Evolutionary conservation across 2,888 invertebrate genomes (phyloP).

Genomic region (Drosophila niveifrons): DNA sequence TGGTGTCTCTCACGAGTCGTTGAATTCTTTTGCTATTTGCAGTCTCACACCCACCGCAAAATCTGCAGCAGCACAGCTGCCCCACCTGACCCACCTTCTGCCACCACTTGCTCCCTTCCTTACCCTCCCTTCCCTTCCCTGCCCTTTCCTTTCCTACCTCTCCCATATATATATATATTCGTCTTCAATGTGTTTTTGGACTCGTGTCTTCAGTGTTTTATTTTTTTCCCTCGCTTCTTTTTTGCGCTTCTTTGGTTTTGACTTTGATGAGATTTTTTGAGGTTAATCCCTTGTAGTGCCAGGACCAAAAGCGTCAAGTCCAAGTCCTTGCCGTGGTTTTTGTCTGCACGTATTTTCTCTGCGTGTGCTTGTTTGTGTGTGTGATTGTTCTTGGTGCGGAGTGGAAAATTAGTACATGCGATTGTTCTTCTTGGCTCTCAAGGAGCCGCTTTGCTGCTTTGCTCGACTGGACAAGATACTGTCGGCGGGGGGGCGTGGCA

Average conservation of each 20-base stretch:
- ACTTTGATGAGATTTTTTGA: constrained; percentile 82
- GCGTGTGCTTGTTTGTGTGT: constrained; percentile 23
- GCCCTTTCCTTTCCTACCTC: background rate
- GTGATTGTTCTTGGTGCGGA: constrained; percentile 75
- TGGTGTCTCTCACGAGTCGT: constrained; percentile 64
- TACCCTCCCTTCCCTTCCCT: background rate
- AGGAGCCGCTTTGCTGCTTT: constrained; percentile 10
- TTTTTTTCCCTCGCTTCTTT: constrained; percentile 15
- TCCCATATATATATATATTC: background rate
- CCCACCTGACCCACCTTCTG: constrained; percentile 10
- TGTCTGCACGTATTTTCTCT: constrained; percentile 55
- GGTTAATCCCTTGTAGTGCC: constrained; percentile 82
- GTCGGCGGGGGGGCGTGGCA: constrained; percentile 20
- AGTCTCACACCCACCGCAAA: constrained; percentile 65
- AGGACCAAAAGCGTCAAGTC: constrained; percentile 77
- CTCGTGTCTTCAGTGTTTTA: constrained; percentile 5
- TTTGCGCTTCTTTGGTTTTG: constrained; percentile 70
- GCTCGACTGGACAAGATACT: constrained; percentile 53
- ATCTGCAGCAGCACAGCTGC: constrained; percentile 1
- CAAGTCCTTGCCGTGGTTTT: constrained; percentile 74
- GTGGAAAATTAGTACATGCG: constrained; percentile 81
- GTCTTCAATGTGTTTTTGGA: constrained; percentile 23
- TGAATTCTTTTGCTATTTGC: constrained; percentile 75
- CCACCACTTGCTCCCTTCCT: background rate
- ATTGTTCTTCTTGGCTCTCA: constrained; percentile 63